These are phyloP conservation scores for Diprion similis DNA, from an alignment of 1,140 invertebrate genomes.

Conservation along the genomic window DNA sequence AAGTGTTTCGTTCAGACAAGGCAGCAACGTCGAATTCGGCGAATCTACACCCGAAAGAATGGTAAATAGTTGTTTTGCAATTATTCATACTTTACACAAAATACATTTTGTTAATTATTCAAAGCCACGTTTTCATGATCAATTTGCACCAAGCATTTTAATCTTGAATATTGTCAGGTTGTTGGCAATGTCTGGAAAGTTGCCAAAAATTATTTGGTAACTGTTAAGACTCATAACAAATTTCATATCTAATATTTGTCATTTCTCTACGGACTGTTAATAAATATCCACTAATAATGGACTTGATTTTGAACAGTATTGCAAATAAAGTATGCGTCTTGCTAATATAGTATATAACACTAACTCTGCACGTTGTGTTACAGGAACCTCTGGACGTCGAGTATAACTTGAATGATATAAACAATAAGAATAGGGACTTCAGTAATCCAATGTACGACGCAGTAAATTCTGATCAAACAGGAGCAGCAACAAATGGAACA, in stretches of 20 bases:
- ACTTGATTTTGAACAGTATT: constrained; percentile 14
- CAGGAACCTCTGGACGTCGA: constrained; percentile 76
- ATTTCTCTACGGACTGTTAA: not conserved
- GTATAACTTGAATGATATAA: constrained; percentile 76
- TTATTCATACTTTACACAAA: too few relatives aligned
- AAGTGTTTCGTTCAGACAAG: constrained; percentile 94
- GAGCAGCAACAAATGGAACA: constrained; percentile 65
- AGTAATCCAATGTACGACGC: constrained; percentile 97
- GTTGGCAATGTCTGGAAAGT: too few relatives aligned
- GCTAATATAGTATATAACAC: not conserved
- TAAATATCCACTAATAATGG: constrained; percentile 12
- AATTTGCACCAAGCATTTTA: too few relatives aligned
- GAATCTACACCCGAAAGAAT: constrained; percentile 62
- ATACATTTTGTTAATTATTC: too few relatives aligned
- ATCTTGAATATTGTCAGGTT: too few relatives aligned
- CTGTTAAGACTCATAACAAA: too few relatives aligned
- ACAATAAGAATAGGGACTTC: constrained; percentile 85
- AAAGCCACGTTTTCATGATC: too few relatives aligned
- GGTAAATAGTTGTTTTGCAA: constrained; percentile 35
- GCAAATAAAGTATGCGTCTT: not conserved
- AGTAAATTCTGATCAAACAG: constrained; percentile 65
- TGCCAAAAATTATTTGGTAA: too few relatives aligned
- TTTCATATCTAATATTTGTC: too few relatives aligned
- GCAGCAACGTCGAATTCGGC: constrained; percentile 92
- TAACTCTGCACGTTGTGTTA: constrained; percentile 23